phyloP scores from a whole-genome alignment of 1,140 invertebrate species.

The Pteromalus puparum region DNA sequence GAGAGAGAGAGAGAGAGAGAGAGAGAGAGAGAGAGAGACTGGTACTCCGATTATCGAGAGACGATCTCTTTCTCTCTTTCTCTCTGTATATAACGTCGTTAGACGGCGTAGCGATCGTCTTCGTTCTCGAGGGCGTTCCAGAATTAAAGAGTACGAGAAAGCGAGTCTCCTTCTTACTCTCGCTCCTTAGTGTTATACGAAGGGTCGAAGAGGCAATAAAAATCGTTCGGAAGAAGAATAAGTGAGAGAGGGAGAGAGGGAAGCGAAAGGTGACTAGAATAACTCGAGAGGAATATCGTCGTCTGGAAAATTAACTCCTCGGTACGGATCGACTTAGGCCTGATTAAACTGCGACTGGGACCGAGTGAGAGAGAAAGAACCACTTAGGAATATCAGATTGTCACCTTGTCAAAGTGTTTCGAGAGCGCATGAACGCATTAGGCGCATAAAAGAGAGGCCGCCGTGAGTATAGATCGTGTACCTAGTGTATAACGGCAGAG shows the following conservation, averaged over 20 bases:
- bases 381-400: not conserved
- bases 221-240: not conserved
- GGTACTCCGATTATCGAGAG: constrained; percentile 27
- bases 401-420: not conserved
- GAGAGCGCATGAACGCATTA: not conserved
- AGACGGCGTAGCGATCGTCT: not conserved
- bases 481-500: constrained; percentile 10
- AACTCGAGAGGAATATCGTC: not conserved
- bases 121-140: not conserved
- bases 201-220: constrained; percentile 4
- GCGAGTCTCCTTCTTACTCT: not conserved
- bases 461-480: not conserved
- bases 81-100: not conserved
- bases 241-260: not conserved
- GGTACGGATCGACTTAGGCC: not conserved
- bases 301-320: not conserved
- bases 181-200: not conserved
- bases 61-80: not conserved
- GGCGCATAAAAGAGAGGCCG: not conserved
- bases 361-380: not conserved
- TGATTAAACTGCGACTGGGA: not conserved
- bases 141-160: not conserved
- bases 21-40: not conserved
- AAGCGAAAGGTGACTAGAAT: not conserved
- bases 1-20: not conserved